Percentiles rank a stretch among this genome's conserved stretches.
Conservation (phyloP, 37 sponge, comb jelly and placozoan species). For the Bolinopsis microptera region DNA sequence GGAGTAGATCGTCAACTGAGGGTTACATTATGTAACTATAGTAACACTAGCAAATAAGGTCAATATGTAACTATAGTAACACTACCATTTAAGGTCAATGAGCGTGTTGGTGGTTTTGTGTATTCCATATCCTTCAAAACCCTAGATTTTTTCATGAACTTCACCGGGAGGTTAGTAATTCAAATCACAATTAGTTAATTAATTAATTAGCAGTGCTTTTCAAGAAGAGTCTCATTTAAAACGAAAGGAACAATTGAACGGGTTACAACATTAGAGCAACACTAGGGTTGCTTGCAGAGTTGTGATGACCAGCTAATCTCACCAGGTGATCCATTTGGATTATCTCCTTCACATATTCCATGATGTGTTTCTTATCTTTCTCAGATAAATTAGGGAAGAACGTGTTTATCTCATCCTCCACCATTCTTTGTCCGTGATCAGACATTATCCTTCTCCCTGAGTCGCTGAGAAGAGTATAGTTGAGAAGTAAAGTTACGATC, state of each 20-base stretch:
- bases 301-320: not conserved
- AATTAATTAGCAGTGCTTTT: not conserved
- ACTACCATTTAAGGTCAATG: no score
- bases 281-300: no score
- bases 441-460: not conserved
- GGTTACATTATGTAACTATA: no score
- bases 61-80: no score
- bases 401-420: not conserved
- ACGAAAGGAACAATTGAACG: not conserved
- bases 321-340: not conserved
- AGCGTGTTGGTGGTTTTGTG: no score
- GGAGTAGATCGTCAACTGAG: not conserved
- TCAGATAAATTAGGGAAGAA: not conserved
- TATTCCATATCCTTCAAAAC: no score
- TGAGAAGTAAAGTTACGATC: no score
- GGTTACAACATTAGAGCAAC: no score
- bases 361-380: not conserved
- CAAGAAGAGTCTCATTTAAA: not conserved
- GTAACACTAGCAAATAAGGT: no score
- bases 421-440: not conserved
- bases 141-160: no score
- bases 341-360: not conserved
- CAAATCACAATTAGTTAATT: not conserved
- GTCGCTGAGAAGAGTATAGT: no score
- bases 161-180: no score